Percentiles rank a stretch among this genome's conserved stretches.
phyloP scores from a whole-genome alignment of 2,888 invertebrate genomes.

The Caenorhabditis sp. region DNA sequence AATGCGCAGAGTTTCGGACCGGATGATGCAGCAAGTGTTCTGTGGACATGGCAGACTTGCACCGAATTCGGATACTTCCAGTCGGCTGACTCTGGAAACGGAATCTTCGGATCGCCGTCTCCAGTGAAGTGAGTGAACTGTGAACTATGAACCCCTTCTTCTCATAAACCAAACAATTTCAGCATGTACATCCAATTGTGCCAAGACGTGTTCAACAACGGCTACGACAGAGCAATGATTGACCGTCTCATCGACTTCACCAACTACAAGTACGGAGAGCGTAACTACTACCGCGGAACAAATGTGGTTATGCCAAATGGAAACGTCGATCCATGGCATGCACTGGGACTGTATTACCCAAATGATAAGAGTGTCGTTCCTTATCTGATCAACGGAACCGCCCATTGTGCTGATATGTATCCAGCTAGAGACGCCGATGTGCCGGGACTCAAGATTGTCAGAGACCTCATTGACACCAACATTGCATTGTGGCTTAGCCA shows the following conservation, averaged over 20 bases:
- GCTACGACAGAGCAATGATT: constrained; percentile 25
- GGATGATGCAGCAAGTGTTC: constrained; percentile 85
- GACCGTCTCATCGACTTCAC: constrained; percentile 46
- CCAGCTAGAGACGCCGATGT: no score
- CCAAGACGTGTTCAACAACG: constrained; percentile 70
- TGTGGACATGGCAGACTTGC: constrained; percentile 96
- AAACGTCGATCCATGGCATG: constrained; percentile 70
- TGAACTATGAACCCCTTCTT: neutral
- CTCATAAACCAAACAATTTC: no score
- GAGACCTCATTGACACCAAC: constrained; percentile 45
- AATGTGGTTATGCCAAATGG: constrained; percentile 73
- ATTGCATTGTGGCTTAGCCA: constrained; percentile 44
- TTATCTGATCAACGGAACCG: constrained; percentile 66
- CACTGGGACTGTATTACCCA: constrained; percentile 58
- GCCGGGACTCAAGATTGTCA: constrained; percentile 47
- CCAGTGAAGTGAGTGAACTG: constrained; percentile 72
- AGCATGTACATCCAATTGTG: constrained; percentile 75
- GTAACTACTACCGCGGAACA: constrained; percentile 60
- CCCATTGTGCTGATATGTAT: constrained; percentile 77
- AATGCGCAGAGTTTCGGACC: constrained; percentile 54
- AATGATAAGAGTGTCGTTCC: constrained; percentile 39
- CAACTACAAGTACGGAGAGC: constrained; percentile 66
- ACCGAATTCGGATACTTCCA: constrained; percentile 97
- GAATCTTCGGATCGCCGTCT: constrained; percentile 74
- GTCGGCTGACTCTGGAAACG: constrained; percentile 87